Evolutionary conservation across 1,140 invertebrate species (phyloP).

Genomic region (Eciton burchellii): DNA sequence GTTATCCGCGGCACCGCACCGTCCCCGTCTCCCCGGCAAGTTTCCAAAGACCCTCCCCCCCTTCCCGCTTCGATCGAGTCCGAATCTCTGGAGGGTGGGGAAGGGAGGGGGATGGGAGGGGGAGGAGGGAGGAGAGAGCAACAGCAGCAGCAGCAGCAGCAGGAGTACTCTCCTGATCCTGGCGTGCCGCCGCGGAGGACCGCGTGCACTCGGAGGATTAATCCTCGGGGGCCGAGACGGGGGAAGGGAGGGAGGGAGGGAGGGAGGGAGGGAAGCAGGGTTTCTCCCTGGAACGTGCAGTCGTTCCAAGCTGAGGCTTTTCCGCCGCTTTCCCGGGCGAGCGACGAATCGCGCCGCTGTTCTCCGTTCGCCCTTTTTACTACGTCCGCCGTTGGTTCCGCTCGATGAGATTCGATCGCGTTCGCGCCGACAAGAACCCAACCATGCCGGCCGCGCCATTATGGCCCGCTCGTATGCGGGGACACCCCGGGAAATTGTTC

Average conservation of each 20-base stretch:
- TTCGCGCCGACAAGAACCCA: constrained; percentile 55
- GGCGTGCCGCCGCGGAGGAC: too few relatives aligned
- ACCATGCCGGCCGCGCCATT: constrained; percentile 55
- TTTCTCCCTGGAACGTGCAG: background rate
- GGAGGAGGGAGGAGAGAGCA: too few relatives aligned
- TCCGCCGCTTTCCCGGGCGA: constrained; percentile 12
- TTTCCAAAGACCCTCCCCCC: background rate
- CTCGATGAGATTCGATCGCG: constrained; percentile 59
- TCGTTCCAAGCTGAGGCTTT: background rate
- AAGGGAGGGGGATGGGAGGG: too few relatives aligned
- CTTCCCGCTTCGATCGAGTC: too few relatives aligned
- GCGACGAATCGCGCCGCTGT: background rate
- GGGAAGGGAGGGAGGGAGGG: too few relatives aligned
- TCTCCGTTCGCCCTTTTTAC: constrained; percentile 26
- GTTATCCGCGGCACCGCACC: background rate
- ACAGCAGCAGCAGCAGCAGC: too few relatives aligned
- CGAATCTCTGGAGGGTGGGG: background rate
- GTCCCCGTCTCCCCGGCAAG: background rate
- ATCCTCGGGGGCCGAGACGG: background rate
- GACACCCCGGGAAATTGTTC: constrained; percentile 63
- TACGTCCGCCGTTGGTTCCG: constrained; percentile 27
- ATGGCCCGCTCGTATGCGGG: constrained; percentile 52
- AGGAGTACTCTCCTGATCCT: too few relatives aligned
- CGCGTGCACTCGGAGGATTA: constrained; percentile 34
- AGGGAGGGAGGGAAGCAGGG: too few relatives aligned